Conservation (phyloP, 2,797 vertebrate genomes). For the Lepidocolaptes lacrymiger region DNA sequence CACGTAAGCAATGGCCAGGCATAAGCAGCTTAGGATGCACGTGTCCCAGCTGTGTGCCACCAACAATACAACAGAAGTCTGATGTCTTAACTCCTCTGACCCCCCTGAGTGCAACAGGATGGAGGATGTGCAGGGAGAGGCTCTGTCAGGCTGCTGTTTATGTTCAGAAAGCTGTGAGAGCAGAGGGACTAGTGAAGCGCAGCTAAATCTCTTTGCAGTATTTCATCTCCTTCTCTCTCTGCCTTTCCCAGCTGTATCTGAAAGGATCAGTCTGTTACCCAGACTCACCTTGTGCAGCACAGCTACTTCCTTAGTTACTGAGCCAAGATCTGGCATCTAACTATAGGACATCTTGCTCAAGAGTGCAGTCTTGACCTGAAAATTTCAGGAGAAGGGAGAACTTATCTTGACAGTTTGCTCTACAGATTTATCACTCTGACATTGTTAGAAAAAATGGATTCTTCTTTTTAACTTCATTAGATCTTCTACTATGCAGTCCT, state of each 20-base stretch:
- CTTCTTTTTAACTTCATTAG: not conserved
- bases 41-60: constrained; percentile 34
- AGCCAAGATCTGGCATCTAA: not conserved
- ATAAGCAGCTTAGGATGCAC: constrained; percentile 66
- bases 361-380: not conserved
- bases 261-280: not conserved
- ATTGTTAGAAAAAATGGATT: not conserved
- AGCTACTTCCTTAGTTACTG: not conserved
- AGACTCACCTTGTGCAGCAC: not conserved
- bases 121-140: not conserved
- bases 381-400: not conserved
- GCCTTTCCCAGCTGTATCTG: not conserved
- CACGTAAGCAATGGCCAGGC: constrained; percentile 42
- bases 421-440: not conserved
- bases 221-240: not conserved
- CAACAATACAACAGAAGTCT: not conserved
- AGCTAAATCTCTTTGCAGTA: not conserved
- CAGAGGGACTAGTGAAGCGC: not conserved
- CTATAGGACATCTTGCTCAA: not conserved
- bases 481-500: not conserved
- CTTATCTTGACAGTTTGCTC: not conserved
- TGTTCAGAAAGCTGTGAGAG: not conserved
- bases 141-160: not conserved
- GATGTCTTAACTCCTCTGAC: not conserved
- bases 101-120: not conserved